Evolutionary conservation across 2,888 invertebrate species (phyloP).

Genomic region (Orchestes rusci): DNA sequence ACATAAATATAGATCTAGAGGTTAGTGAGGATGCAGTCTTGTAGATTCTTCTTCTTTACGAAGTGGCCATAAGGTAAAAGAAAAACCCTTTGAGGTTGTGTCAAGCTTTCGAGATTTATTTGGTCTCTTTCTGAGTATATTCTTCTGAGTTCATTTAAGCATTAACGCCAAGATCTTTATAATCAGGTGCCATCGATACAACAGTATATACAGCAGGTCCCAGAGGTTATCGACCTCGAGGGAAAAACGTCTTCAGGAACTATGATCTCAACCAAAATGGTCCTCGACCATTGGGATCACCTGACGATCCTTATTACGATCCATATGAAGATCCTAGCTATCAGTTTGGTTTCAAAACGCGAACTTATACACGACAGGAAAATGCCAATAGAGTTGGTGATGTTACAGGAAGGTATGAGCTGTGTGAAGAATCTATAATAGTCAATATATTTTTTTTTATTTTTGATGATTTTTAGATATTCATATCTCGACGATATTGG

Average conservation of each 20-base stretch:
- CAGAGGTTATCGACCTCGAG: conserved; percentile 70
- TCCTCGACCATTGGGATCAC: conserved; percentile 56
- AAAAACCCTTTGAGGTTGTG: too few species aligned
- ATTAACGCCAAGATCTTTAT: too few species aligned
- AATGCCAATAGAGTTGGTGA: conserved; percentile 39
- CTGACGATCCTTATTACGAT: conserved; percentile 66
- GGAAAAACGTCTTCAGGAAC: conserved; percentile 66
- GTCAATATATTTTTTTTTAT: background rate
- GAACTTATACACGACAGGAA: conserved; percentile 62
- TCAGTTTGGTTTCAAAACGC: conserved; percentile 59
- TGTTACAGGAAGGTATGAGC: conserved; percentile 51
- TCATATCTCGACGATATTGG: conserved; percentile 70
- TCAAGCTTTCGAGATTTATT: too few species aligned
- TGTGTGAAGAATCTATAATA: background rate
- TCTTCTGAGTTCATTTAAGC: too few species aligned
- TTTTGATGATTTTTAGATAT: conserved; percentile 44
- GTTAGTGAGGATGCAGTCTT: too few species aligned
- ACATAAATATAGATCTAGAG: too few species aligned
- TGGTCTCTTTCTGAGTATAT: too few species aligned
- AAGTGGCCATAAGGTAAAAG: too few species aligned
- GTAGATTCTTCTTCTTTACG: too few species aligned
- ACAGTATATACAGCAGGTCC: conserved; percentile 70
- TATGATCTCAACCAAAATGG: conserved; percentile 59
- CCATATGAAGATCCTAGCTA: conserved; percentile 74
- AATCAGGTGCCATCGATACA: conserved; percentile 54